A percentile compares a stretch with the other conserved stretches of the same genome.
These are phyloP conservation scores for Drosophila santomea DNA, from an alignment of 1,140 invertebrate genomes.

Conservation along the genomic window DNA sequence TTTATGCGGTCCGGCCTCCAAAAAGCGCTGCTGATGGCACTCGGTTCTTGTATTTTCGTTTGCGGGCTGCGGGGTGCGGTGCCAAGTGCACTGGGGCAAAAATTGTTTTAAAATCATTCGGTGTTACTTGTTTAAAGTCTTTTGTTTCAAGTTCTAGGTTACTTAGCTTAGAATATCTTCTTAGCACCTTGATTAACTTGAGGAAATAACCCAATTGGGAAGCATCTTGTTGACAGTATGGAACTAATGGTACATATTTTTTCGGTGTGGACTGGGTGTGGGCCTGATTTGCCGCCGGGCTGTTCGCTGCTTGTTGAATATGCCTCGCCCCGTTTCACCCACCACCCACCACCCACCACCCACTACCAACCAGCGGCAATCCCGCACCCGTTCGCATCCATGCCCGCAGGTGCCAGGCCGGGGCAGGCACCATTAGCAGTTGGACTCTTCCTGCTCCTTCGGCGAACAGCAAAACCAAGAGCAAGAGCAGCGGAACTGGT, in stretches of 20 bases:
- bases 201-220: conserved; percentile 3
- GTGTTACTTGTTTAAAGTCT: not conserved
- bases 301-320: conserved; percentile 62
- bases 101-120: not conserved
- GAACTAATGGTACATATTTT: not conserved
- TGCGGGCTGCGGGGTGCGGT: not conserved
- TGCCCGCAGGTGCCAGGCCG: conserved; percentile 39
- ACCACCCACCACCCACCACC: not conserved
- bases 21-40: conserved; percentile 46
- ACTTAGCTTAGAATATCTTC: not conserved
- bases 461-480: conserved; percentile 2
- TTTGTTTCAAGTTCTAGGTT: not conserved
- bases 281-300: conserved; percentile 32
- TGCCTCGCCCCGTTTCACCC: conserved; percentile 15
- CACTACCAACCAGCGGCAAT: not conserved
- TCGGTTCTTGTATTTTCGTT: conserved; percentile 21
- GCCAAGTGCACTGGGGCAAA: conserved; percentile 12
- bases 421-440: conserved; percentile 53
- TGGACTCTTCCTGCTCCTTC: conserved; percentile 48
- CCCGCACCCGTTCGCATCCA: conserved; percentile 28
- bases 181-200: not conserved
- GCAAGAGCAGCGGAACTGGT: conserved; percentile 22
- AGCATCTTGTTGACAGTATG: not conserved
- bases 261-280: conserved; percentile 5
- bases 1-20: conserved; percentile 50